Conservation (phyloP, 1,140 invertebrate genomes). For the Drosophila nigromelanica region DNA sequence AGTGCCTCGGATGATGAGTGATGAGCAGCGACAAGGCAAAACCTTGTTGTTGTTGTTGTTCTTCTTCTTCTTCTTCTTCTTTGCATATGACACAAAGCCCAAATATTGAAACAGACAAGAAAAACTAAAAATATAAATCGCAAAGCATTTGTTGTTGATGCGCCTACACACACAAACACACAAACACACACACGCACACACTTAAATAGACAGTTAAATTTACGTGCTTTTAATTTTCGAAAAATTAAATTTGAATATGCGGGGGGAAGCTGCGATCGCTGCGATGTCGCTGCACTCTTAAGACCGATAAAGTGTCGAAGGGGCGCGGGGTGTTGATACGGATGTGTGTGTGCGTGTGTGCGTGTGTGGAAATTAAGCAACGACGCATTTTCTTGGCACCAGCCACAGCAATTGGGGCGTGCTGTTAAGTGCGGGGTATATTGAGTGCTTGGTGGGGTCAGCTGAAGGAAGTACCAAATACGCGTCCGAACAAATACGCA, state of each 20-base stretch:
- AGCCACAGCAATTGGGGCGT: slow-evolving; percentile 66
- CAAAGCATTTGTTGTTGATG: slow-evolving; percentile 42
- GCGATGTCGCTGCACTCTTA: slow-evolving; percentile 62
- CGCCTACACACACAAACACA: slow-evolving; percentile 54
- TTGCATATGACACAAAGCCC: slow-evolving; percentile 35
- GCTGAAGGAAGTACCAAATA: slow-evolving; percentile 37
- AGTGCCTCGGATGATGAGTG: slow-evolving; percentile 33
- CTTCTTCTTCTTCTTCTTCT: slow-evolving; percentile 7
- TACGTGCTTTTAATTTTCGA: slow-evolving; percentile 74
- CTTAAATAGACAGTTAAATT: slow-evolving; percentile 53
- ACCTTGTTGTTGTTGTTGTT: slow-evolving; percentile 17
- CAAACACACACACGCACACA: slow-evolving; percentile 30
- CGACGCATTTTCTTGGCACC: slow-evolving; percentile 80
- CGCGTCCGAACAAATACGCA: slow-evolving; percentile 4
- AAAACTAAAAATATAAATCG: slow-evolving; percentile 72
- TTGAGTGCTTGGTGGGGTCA: slow-evolving; percentile 25
- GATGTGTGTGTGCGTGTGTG: slow-evolving; percentile 16
- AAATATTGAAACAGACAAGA: slow-evolving; percentile 39
- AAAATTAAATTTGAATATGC: slow-evolving; percentile 78
- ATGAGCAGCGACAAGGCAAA: slow-evolving; percentile 39
- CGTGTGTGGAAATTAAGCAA: slow-evolving; percentile 70
- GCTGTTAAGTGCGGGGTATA: slow-evolving; percentile 32
- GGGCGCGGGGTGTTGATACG: slow-evolving; percentile 5
- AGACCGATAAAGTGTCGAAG: slow-evolving; percentile 21
- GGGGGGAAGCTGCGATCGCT: slow-evolving; percentile 21